Conservation (phyloP, 2,797 vertebrate species). For the Pangasius mekongensis region DNA sequence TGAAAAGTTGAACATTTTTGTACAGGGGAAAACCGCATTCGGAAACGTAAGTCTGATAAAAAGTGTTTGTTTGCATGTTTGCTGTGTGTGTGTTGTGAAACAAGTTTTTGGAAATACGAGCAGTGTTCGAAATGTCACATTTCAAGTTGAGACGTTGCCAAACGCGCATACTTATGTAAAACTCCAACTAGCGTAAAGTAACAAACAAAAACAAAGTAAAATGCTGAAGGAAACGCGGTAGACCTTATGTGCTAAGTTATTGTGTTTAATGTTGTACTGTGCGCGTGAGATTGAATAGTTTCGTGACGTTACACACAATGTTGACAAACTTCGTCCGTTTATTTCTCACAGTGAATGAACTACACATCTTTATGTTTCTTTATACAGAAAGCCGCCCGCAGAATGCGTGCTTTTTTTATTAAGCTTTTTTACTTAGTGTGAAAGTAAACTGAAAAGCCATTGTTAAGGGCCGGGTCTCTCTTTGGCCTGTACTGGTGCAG, state of each 20-base stretch:
- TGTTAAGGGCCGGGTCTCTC: too few species aligned
- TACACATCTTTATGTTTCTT: not conserved
- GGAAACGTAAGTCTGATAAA: slow-evolving; percentile 71
- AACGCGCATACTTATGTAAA: not conserved
- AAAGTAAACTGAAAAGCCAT: not conserved
- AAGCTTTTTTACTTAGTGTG: not conserved
- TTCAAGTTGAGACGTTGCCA: slow-evolving; percentile 15
- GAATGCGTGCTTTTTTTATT: not conserved
- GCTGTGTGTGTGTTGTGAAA: slow-evolving; percentile 10
- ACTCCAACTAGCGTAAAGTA: not conserved
- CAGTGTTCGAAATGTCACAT: slow-evolving; percentile 51
- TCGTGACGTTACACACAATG: not conserved
- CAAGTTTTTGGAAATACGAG: slow-evolving; percentile 52
- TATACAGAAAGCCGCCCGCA: not conserved
- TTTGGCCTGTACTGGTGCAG: not conserved
- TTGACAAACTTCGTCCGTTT: not conserved
- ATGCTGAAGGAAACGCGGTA: too few species aligned
- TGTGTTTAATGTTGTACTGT: not conserved
- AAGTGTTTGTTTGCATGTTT: not conserved
- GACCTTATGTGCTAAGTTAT: not conserved
- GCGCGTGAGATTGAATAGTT: not conserved
- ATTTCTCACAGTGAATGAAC: not conserved
- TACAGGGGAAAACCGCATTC: slow-evolving; percentile 49
- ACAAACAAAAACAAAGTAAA: not conserved
- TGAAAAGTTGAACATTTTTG: slow-evolving; percentile 47